Evolutionary conservation across 2,113 vertebrate genomes (phyloP), one percentile per base, ranked within the genome.

Genomic region (Pygathrix nemaeus): DNA sequence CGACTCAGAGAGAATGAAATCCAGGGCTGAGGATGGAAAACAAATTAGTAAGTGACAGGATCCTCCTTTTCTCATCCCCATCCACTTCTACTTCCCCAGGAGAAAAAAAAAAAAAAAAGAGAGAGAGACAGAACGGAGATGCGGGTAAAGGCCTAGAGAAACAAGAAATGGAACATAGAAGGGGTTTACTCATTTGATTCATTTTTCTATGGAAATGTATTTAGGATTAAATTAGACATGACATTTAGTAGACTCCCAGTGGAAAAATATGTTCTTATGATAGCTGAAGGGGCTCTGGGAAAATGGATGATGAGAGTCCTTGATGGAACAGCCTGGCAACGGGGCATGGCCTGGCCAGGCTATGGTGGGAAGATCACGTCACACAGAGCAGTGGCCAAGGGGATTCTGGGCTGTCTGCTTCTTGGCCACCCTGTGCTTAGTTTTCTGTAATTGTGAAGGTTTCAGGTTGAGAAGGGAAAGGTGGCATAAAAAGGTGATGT

Each of bases 201-300:
- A 48, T 73, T 96, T 96, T 95, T 25, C 72, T 80, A 40, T 93
- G 83, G 93, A 93, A 97, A 96, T 93, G 61, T 70, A 81, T 97
- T 95, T 88, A 89, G 57, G 75, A 82, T 97, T 96, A 98, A 97
- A 96, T 97, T 94, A 94, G 94, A 97, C 61, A 80, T 96, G 93
- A 97, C 96, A 92, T 45, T 96, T 85, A 94, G 89, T 96, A 82
- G 86, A 94, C 79, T 91, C 93, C 35, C 68, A 68, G 80, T 68
- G 95, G 96, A 73, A 89, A 96, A 83, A 91, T 92, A 93, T 96
- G 95, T 98, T 96, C 93, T 97, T 97, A n/a, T 76, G 86, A 68
- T 93, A 94, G 79, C 48, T 93, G 89, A 93, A 96, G 68, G 82
- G 57, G 72, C 32, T 96, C 55, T 95, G 81, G 87, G 94, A 90